Conservation (phyloP, 2,113 vertebrate genomes). For the Crotophaga sulcirostris region DNA sequence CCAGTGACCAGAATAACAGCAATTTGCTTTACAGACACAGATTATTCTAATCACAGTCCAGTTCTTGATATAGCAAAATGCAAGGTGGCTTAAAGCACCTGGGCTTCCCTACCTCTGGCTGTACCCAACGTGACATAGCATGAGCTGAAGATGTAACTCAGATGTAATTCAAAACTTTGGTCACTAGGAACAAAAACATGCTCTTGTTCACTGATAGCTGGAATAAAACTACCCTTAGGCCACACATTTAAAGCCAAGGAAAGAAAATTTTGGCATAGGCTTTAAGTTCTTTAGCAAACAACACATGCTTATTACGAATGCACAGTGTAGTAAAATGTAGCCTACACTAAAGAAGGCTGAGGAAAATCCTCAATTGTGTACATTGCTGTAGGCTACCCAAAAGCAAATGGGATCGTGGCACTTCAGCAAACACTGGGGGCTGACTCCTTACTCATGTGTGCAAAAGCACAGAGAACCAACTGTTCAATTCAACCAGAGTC, state of each 20-base stretch:
- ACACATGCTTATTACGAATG: neutral
- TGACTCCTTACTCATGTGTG: neutral
- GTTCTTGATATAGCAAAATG: neutral
- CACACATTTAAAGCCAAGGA: conserved; percentile 16
- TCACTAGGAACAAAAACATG: neutral
- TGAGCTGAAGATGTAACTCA: fast-evolving
- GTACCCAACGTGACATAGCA: fast-evolving
- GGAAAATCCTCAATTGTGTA: conserved; percentile 8
- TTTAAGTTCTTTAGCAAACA: conserved; percentile 28
- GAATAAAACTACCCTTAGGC: conserved; percentile 11
- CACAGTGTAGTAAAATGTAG: neutral
- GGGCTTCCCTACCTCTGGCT: neutral
- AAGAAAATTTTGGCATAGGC: neutral
- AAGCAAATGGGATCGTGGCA: neutral
- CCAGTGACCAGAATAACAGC: neutral
- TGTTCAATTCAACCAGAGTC: neutral
- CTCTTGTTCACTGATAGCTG: neutral
- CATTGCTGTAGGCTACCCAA: neutral
- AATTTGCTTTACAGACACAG: neutral
- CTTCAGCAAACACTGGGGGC: neutral
- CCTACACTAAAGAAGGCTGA: neutral
- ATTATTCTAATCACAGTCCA: neutral
- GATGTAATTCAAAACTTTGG: neutral
- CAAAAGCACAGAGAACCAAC: neutral
- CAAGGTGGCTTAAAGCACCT: neutral